Percentiles rank a stretch among this genome's conserved stretches.
phyloP scores from a whole-genome alignment of 2,113 vertebrate species.

The Cyprinus carpio region DNA sequence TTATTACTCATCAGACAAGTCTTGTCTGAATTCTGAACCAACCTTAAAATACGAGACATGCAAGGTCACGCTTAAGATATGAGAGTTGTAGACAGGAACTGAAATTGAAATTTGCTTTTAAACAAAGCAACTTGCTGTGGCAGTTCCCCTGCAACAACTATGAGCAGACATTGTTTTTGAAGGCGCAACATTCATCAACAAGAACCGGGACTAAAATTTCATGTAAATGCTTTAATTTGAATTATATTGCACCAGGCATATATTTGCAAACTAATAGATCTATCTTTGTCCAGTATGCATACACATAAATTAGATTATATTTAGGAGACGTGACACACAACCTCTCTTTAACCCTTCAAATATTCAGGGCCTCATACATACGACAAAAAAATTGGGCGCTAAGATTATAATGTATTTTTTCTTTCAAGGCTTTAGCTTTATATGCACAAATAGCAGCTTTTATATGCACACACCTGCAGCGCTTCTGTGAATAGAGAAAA shows the following conservation, averaged over 20 bases:
- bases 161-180: not conserved
- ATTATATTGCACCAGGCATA: not conserved
- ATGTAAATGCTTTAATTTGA: not conserved
- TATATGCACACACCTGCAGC: too few relatives aligned
- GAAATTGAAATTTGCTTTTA: constrained; percentile 3
- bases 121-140: not conserved
- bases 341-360: not conserved
- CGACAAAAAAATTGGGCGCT: too few relatives aligned
- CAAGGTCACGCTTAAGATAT: not conserved
- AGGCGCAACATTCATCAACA: not conserved
- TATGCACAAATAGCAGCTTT: too few relatives aligned
- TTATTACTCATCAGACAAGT: not conserved
- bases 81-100: not conserved
- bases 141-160: not conserved
- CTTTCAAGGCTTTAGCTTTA: too few relatives aligned
- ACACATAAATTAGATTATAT: not conserved
- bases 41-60: not conserved
- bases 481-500: too few relatives aligned
- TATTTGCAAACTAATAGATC: not conserved
- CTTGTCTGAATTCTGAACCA: not conserved
- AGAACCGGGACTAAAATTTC: not conserved
- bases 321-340: not conserved
- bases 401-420: too few relatives aligned
- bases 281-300: not conserved
- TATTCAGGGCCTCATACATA: not conserved